phyloP scores from a whole-genome alignment of 2,888 invertebrate species.

The Epirrhoe tristata region DNA sequence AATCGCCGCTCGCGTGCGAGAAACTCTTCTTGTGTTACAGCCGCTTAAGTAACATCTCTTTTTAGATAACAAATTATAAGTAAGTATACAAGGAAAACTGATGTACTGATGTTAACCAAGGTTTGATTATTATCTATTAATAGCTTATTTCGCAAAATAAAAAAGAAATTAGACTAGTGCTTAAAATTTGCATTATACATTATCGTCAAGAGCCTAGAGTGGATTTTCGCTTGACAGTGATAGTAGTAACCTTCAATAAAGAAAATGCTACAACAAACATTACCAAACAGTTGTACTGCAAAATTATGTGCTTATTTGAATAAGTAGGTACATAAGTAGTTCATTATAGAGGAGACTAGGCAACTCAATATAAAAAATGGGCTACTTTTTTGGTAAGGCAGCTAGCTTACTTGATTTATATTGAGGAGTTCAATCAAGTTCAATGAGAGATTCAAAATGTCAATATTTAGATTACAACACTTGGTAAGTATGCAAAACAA shows the following conservation, averaged over 20 bases:
- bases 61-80: background rate
- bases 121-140: background rate
- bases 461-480: too few species aligned
- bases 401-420: too few species aligned
- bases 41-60: background rate
- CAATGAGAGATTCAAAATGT: too few species aligned
- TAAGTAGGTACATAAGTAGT: background rate
- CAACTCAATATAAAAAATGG: too few species aligned
- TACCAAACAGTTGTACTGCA: background rate
- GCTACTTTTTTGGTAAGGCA: too few species aligned
- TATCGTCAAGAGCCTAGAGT: background rate
- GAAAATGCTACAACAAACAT: background rate
- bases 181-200: background rate
- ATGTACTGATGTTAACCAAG: background rate
- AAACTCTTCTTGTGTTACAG: too few species aligned
- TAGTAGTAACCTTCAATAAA: background rate
- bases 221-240: background rate
- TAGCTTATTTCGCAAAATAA: background rate
- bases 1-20: too few species aligned
- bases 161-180: background rate
- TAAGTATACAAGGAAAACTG: background rate
- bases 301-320: background rate
- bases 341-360: background rate
- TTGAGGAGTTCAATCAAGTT: too few species aligned
- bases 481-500: too few species aligned